phyloP scores from a whole-genome alignment of 2,113 vertebrate species.

The Dascyllus trimaculatus region DNA sequence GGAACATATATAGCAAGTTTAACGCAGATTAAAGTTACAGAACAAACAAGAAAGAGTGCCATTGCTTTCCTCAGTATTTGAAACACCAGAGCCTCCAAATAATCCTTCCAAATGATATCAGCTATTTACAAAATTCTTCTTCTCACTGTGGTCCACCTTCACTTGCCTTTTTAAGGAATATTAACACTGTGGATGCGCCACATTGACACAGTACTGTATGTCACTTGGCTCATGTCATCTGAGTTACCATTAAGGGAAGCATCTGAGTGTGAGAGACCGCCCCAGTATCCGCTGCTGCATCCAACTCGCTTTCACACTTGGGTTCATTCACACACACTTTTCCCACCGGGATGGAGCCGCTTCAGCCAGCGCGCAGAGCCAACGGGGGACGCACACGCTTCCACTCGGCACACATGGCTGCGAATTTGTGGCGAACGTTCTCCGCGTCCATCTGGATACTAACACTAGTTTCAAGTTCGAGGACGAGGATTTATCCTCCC shows the following conservation, averaged over 20 bases:
- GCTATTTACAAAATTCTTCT: neutral
- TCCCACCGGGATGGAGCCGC: conserved; percentile 92
- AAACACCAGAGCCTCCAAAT: neutral
- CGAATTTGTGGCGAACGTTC: conserved; percentile 75
- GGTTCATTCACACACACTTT: conserved; percentile 83
- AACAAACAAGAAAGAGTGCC: neutral
- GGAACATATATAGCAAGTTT: neutral
- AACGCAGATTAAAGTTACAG: neutral
- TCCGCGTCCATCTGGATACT: conserved; percentile 85
- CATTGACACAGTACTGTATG: neutral
- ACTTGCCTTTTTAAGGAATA: neutral
- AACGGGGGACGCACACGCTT: conserved; percentile 66
- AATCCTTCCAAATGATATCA: neutral
- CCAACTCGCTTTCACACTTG: conserved; percentile 72
- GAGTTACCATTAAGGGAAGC: conserved; percentile 63
- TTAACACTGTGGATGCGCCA: neutral
- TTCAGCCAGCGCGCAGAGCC: conserved; percentile 82
- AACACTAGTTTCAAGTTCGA: conserved; percentile 85
- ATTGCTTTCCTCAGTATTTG: neutral
- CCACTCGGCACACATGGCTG: conserved; percentile 86
- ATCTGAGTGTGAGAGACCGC: conserved; percentile 76
- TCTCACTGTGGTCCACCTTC: neutral
- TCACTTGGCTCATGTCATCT: conserved; percentile 60
- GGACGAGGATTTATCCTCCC: conserved; percentile 90
- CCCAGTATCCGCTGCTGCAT: conserved; percentile 71